phyloP scores from a whole-genome alignment of 1,140 invertebrate species.

The Hestina assimilis region DNA sequence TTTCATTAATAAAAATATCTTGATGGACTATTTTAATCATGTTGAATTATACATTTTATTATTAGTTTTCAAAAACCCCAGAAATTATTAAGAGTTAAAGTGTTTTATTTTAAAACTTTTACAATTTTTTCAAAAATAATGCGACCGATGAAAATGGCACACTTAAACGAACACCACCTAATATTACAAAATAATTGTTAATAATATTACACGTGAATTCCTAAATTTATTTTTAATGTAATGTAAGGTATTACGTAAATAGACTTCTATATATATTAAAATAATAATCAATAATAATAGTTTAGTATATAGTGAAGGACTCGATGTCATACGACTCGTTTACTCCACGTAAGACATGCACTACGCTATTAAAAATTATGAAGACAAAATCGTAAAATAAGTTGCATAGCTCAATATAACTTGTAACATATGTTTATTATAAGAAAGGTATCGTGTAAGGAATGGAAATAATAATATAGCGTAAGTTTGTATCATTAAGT shows the following conservation, averaged over 20 bases:
- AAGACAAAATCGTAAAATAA: constrained; percentile 42
- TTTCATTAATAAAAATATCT: background rate
- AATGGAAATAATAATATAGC: constrained; percentile 42
- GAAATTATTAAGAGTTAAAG: background rate
- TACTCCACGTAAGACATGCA: constrained; percentile 54
- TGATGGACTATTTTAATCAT: too few species aligned
- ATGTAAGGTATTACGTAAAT: constrained; percentile 52
- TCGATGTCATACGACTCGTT: constrained; percentile 41
- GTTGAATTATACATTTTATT: too few species aligned
- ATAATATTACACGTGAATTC: constrained; percentile 58
- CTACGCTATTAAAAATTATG: constrained; percentile 51
- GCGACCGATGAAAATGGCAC: constrained; percentile 63
- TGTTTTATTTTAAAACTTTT: constrained; percentile 13
- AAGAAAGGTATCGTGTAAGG: constrained; percentile 48
- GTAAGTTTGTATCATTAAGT: constrained; percentile 56
- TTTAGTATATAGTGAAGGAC: constrained; percentile 31
- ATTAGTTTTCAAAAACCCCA: too few species aligned
- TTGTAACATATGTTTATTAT: constrained; percentile 35
- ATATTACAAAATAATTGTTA: constrained; percentile 59
- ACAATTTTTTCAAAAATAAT: constrained; percentile 41
- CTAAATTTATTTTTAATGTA: constrained; percentile 71
- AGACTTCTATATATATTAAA: constrained; percentile 50
- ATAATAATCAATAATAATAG: constrained; percentile 43
- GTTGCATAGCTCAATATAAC: constrained; percentile 67
- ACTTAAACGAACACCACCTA: constrained; percentile 70